Percentiles rank a stretch among this genome's conserved stretches.
These are phyloP conservation scores for Helarctos malayanus DNA, from an alignment of 2,797 vertebrate genomes.

Conservation along the genomic window DNA sequence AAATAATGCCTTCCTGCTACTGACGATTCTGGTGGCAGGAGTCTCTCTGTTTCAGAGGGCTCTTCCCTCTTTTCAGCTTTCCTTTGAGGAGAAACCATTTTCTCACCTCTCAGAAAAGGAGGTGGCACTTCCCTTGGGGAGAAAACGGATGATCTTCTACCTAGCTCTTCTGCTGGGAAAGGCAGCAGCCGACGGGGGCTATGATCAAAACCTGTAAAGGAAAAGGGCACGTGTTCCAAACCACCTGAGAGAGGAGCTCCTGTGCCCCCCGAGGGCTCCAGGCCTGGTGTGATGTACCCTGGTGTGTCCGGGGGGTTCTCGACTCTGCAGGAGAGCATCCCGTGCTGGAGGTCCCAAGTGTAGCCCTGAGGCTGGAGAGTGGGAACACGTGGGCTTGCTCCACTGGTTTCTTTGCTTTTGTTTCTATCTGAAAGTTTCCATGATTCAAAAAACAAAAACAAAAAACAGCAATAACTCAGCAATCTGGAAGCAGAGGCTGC, in stretches of 20 bases:
- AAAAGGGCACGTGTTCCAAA: neutral
- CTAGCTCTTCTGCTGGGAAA: neutral
- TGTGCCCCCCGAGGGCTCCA: rapidly evolving
- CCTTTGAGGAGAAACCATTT: neutral
- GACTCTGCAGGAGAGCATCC: neutral
- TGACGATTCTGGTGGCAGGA: neutral
- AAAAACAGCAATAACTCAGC: neutral
- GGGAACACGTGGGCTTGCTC: neutral
- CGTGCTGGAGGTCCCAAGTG: too few relatives aligned
- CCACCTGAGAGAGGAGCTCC: neutral
- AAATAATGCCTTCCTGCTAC: neutral
- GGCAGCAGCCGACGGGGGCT: neutral
- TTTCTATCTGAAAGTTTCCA: neutral
- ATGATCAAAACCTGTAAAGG: neutral
- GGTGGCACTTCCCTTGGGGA: neutral
- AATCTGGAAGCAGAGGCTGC: neutral
- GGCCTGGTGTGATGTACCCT: neutral
- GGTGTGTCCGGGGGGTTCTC: neutral
- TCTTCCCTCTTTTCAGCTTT: neutral
- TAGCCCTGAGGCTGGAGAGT: neutral
- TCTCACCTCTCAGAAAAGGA: neutral
- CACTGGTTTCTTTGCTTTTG: neutral
- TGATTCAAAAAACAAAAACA: neutral
- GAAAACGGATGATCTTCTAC: neutral
- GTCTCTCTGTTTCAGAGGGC: neutral